Base-by-base conservation (phyloP, 1,140 invertebrate species). In the Araneus ventricosus region DNA sequence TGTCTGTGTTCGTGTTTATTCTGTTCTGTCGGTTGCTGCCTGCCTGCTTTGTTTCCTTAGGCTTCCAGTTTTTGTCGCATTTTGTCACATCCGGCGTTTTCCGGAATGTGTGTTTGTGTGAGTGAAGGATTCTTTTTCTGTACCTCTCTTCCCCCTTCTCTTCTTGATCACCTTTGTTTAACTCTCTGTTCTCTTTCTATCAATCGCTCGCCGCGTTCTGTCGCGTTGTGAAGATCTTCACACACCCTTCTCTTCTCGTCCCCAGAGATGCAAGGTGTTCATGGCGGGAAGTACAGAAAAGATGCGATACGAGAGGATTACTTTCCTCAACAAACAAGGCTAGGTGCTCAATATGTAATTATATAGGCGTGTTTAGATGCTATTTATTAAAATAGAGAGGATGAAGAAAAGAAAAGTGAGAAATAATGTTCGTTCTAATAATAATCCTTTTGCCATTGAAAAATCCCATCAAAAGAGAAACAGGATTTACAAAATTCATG, bases 31-130 rank as follows among this genome's bases (percentile, higher is more conserved):
- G 88, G 63, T 88, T 88, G 59, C 52, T 61, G 59, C 85, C 41
- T 84, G 39, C 57, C 27, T 34, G 84, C 91, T 93, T 88, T 93
- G 82, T 93, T 93, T 93, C 91, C 85, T 93, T 39, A 30, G 27
- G 80, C 90, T n/a, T 75, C 39, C 37, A 22, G 41, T 93, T 85
- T 82, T 92, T 93, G 91, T 92, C 82, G 82, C 90, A 57, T 90
- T 80, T 70, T 90, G 90, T 93, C 91, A 93, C 91, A 93, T 93
- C 91, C 91, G 91, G 91, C 84, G 91, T 93, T 93, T 93, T 93
- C 91, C 91, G 84, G 91, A 93, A 93, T 88, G 91, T 57, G 39
- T 57, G 91, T 37, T 87, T 88, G 91, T 57, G 39, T 57, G 91
- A 61, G 91, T 93, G 91, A 93, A 63, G 91, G 45, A 70, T 87